Evolutionary conservation across 2,888 invertebrate genomes (phyloP).

Genomic region (Lasioglossum leucozonium): DNA sequence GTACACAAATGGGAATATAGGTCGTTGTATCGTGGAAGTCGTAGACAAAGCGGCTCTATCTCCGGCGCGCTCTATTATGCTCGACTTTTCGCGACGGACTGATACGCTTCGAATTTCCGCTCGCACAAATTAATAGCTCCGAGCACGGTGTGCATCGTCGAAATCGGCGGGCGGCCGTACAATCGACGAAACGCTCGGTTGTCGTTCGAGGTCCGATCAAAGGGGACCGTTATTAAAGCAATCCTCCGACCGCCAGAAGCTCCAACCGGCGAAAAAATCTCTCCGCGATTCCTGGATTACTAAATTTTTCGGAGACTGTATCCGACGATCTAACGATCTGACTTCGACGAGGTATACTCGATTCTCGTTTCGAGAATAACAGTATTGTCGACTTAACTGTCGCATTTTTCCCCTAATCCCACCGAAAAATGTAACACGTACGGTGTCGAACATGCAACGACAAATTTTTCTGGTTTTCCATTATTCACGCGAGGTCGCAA

Average conservation of each 20-base stretch:
- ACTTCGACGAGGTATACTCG: too few relatives aligned
- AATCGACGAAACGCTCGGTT: conserved; percentile 8
- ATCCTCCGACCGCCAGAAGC: not conserved
- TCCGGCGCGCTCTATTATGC: conserved; percentile 36
- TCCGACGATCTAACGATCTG: too few relatives aligned
- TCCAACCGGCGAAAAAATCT: not conserved
- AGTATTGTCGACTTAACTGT: too few relatives aligned
- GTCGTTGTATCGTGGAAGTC: conserved; percentile 68
- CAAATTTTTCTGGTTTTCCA: too few relatives aligned
- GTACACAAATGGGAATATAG: conserved; percentile 68
- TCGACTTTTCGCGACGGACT: conserved; percentile 37
- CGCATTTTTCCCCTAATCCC: too few relatives aligned
- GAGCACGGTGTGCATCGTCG: not conserved
- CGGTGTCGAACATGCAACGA: too few relatives aligned
- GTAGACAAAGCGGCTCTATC: conserved; percentile 40
- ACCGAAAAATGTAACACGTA: too few relatives aligned
- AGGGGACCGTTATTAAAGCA: not conserved
- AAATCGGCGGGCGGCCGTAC: not conserved
- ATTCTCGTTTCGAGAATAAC: too few relatives aligned
- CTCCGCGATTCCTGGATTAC: too few relatives aligned
- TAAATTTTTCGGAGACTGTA: too few relatives aligned
- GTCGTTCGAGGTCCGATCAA: not conserved
- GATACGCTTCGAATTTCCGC: conserved; percentile 10
- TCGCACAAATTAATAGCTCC: not conserved
- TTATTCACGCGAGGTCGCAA: too few relatives aligned